These are phyloP conservation scores for Triplophysa bombifrons DNA, from an alignment of 2,797 vertebrate species.

Conservation along the genomic window DNA sequence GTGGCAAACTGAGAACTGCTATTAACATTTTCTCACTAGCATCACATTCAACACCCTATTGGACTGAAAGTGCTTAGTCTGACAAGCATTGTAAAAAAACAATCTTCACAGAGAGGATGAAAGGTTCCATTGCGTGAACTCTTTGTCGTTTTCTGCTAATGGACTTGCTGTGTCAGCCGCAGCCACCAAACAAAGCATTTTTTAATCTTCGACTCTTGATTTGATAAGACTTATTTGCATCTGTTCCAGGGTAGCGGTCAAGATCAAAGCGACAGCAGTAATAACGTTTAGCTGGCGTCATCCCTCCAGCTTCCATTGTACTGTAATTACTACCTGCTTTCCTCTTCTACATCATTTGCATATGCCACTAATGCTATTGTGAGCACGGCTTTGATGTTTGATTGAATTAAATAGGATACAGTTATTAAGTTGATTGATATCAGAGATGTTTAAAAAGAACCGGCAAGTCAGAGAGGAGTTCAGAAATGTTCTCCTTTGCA, in stretches of 20 bases:
- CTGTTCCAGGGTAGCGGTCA: slow-evolving; percentile 61
- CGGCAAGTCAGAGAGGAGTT: not conserved
- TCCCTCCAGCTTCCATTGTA: slow-evolving; percentile 41
- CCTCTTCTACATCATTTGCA: slow-evolving; percentile 62
- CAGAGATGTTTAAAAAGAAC: slow-evolving; percentile 51
- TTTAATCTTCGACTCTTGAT: slow-evolving; percentile 43
- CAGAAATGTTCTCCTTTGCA: too few relatives aligned
- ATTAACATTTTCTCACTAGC: not conserved
- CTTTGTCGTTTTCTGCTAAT: not conserved
- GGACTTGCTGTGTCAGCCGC: not conserved
- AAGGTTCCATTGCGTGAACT: slow-evolving; percentile 22
- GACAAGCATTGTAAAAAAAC: not conserved
- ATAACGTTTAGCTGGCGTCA: slow-evolving; percentile 42
- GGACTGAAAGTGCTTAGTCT: slow-evolving; percentile 7
- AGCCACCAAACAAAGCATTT: not conserved
- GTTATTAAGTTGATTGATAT: slow-evolving; percentile 63
- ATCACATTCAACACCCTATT: slow-evolving; percentile 13
- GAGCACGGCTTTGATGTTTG: slow-evolving; percentile 62
- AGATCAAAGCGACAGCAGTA: slow-evolving; percentile 62
- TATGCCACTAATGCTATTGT: slow-evolving; percentile 66
- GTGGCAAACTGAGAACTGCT: not conserved
- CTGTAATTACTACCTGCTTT: slow-evolving; percentile 60
- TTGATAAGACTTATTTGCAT: slow-evolving; percentile 60
- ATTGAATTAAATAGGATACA: slow-evolving; percentile 66
- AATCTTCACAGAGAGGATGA: slow-evolving; percentile 5